Percentiles rank a stretch among this genome's conserved stretches.
phyloP scores from a whole-genome alignment of 2,113 vertebrate genomes.

The Lynx canadensis region DNA sequence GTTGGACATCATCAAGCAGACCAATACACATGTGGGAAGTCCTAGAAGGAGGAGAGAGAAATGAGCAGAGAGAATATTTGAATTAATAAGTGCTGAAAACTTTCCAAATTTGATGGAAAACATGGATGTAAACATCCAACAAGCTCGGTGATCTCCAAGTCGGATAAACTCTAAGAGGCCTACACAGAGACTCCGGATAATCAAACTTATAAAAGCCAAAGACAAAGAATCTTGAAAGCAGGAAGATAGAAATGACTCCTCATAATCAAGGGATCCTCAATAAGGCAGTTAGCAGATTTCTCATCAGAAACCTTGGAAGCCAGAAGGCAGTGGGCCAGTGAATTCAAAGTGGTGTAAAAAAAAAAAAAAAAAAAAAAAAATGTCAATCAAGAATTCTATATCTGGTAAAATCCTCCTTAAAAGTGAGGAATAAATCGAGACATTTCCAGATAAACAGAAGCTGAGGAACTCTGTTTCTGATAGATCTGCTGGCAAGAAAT shows the following conservation, averaged over 20 bases:
- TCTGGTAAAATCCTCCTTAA: not conserved
- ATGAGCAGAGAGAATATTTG: not conserved
- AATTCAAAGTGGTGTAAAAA: not conserved
- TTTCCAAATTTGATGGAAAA: not conserved
- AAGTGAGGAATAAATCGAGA: not conserved
- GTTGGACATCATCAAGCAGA: not conserved
- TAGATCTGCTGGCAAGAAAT: not conserved
- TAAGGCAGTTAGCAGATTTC: not conserved
- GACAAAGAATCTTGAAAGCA: not conserved
- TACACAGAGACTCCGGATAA: not conserved
- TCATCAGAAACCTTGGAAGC: not conserved
- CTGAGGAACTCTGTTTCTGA: not conserved
- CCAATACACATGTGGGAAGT: not conserved
- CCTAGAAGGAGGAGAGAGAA: not conserved
- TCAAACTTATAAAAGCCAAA: not conserved
- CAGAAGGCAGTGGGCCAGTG: not conserved
- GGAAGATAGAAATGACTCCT: not conserved
- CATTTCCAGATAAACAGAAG: not conserved
- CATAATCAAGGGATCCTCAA: not conserved
- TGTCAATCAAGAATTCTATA: not conserved
- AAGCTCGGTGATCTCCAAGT: not conserved
- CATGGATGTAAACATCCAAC: not conserved
- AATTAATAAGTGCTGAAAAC: not conserved
- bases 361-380: constrained; percentile 7
- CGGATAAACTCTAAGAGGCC: not conserved